Percentiles rank a stretch among this genome's conserved stretches.
Conservation (phyloP, 2,888 invertebrate genomes). For the Patella pellucida region DNA sequence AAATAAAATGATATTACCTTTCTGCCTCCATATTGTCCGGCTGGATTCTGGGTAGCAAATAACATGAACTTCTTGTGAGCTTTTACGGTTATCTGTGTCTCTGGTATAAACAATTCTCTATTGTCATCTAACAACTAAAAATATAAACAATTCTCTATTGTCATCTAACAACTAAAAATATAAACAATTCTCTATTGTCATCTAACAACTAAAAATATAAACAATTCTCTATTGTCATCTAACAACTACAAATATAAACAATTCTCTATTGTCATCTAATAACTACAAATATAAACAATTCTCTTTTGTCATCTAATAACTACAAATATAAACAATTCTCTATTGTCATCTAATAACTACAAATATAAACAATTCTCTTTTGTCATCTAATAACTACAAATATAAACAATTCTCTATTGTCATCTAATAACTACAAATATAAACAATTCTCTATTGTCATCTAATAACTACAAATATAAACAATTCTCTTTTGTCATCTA, state of each 20-base stretch:
- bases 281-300: background rate
- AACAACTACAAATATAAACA: background rate
- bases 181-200: too few species aligned
- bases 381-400: too few species aligned
- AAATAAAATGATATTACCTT: slow-evolving; percentile 79
- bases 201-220: background rate
- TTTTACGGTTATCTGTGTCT: slow-evolving; percentile 92
- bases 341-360: too few species aligned
- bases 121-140: slow-evolving; percentile 89
- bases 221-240: too few species aligned
- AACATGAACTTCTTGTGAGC: slow-evolving; percentile 96
- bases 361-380: slow-evolving; percentile 96
- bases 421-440: too few species aligned
- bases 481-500: slow-evolving; percentile 91
- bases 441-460: slow-evolving; percentile 97
- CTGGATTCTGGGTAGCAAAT: slow-evolving; percentile 99
- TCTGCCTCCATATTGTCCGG: slow-evolving; percentile 93
- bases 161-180: background rate
- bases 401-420: slow-evolving; percentile 97
- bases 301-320: too few species aligned
- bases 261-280: too few species aligned
- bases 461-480: slow-evolving; percentile 85
- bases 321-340: slow-evolving; percentile 88
- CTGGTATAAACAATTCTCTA: slow-evolving; percentile 96
- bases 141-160: background rate